Conservation (phyloP, 2,797 vertebrate species). For the Miichthys miiuy region DNA sequence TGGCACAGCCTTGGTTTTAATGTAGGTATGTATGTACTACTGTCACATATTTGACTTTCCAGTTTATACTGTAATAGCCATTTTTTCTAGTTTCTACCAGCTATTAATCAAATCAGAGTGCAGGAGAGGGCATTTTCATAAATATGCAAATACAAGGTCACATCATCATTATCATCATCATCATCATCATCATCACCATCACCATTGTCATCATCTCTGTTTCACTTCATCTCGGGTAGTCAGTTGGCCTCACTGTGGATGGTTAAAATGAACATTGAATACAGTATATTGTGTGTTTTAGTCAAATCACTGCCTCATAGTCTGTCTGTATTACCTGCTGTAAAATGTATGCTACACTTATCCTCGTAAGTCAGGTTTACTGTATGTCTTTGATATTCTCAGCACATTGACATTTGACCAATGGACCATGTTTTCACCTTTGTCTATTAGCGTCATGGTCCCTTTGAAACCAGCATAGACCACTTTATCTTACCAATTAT, state of each 20-base stretch:
- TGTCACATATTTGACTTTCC: slow-evolving; percentile 75
- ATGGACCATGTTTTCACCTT: slow-evolving; percentile 60
- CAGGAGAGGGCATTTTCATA: slow-evolving; percentile 82
- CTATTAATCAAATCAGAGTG: slow-evolving; percentile 81
- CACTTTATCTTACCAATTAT: slow-evolving; percentile 56
- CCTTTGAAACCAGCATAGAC: slow-evolving; percentile 80
- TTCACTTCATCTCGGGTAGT: slow-evolving; percentile 45
- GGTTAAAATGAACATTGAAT: slow-evolving; percentile 46
- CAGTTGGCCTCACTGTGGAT: slow-evolving; percentile 58
- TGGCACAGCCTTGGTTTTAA: slow-evolving; percentile 71
- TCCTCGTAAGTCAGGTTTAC: slow-evolving; percentile 46
- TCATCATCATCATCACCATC: slow-evolving; percentile 21
- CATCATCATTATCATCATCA: slow-evolving; percentile 34
- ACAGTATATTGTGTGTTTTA: slow-evolving; percentile 59
- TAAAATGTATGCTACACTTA: slow-evolving; percentile 71
- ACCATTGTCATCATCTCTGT: slow-evolving; percentile 48
- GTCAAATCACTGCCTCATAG: slow-evolving; percentile 69
- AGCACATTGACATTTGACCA: slow-evolving; percentile 60
- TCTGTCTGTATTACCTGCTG: slow-evolving; percentile 63
- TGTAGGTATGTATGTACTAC: slow-evolving; percentile 70
- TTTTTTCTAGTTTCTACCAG: slow-evolving; percentile 82
- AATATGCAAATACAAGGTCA: slow-evolving; percentile 85
- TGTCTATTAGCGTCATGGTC: slow-evolving; percentile 58
- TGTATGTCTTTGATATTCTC: slow-evolving; percentile 64
- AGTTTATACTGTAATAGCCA: slow-evolving; percentile 79